Evolutionary conservation across 1,140 invertebrate genomes (phyloP).

Genomic region (Zaprionus lachaisei): DNA sequence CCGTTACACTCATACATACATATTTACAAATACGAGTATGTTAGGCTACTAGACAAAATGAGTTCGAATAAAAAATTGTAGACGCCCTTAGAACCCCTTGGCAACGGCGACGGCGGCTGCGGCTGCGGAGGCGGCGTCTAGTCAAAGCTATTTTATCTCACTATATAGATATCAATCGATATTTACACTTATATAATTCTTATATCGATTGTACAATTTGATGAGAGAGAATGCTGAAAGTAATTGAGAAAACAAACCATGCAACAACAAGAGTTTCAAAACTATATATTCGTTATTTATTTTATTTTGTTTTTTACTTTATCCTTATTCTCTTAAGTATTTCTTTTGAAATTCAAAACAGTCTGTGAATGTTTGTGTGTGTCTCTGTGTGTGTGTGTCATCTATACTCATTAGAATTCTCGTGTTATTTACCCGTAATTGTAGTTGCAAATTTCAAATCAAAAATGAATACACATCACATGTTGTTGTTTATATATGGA

Average conservation of each 20-base stretch:
- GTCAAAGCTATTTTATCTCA: slow-evolving; percentile 32
- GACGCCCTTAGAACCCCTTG: neutral
- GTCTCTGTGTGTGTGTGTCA: slow-evolving; percentile 21
- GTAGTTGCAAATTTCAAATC: slow-evolving; percentile 65
- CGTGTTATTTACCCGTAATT: slow-evolving; percentile 71
- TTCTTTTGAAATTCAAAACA: slow-evolving; percentile 34
- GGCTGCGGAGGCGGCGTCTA: neutral
- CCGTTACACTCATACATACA: slow-evolving; percentile 31
- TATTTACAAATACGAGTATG: slow-evolving; percentile 36
- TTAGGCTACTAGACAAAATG: slow-evolving; percentile 24
- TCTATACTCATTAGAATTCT: slow-evolving; percentile 20
- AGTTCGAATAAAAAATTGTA: neutral
- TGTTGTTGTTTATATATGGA: slow-evolving; percentile 29
- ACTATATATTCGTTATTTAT: slow-evolving; percentile 36
- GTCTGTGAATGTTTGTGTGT: slow-evolving; percentile 36
- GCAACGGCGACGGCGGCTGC: neutral
- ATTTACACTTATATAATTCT: neutral
- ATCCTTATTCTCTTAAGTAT: slow-evolving; percentile 1
- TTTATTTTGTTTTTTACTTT: slow-evolving; percentile 4
- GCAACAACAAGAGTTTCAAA: slow-evolving; percentile 52
- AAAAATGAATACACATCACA: slow-evolving; percentile 45
- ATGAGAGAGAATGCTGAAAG: slow-evolving; percentile 24
- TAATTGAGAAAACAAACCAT: slow-evolving; percentile 42
- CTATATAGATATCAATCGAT: slow-evolving; percentile 1
- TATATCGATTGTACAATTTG: slow-evolving; percentile 32